Conservation (phyloP, 2,113 vertebrate genomes). For the Pelecanoides urinatrix region DNA sequence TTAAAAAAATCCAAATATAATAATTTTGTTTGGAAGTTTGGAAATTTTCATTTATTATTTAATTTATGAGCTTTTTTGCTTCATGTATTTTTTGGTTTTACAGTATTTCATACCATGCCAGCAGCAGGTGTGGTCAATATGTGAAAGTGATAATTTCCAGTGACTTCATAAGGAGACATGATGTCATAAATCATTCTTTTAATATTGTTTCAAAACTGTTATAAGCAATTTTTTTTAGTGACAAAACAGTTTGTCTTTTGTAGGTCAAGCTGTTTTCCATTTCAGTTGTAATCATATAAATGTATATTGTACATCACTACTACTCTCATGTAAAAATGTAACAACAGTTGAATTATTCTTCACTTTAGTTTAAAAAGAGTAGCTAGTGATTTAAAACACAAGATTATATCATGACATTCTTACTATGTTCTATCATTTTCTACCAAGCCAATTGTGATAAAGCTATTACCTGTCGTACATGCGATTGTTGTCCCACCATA, state of each 20-base stretch:
- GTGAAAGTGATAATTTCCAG: not conserved
- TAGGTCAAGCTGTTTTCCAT: not conserved
- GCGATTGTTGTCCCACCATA: not conserved
- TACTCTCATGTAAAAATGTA: not conserved
- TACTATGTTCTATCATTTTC: not conserved
- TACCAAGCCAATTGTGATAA: not conserved
- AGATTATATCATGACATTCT: not conserved
- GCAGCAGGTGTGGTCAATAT: constrained; percentile 12
- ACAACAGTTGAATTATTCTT: constrained; percentile 2
- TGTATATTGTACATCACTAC: not conserved
- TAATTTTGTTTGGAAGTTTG: not conserved
- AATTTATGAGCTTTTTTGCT: not conserved
- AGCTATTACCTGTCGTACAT: not conserved
- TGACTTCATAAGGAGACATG: not conserved
- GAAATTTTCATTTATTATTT: not conserved
- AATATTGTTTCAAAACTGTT: not conserved
- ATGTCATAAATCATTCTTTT: not conserved
- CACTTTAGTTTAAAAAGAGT: not conserved
- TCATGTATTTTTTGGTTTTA: not conserved
- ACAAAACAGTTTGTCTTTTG: not conserved
- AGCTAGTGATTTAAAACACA: not conserved
- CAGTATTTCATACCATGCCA: not conserved
- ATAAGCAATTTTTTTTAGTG: not conserved
- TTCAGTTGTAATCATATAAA: not conserved
- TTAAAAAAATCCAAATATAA: not conserved